Base-by-base conservation (phyloP, 2,888 invertebrate species). In the Apodemia duryi region DNA sequence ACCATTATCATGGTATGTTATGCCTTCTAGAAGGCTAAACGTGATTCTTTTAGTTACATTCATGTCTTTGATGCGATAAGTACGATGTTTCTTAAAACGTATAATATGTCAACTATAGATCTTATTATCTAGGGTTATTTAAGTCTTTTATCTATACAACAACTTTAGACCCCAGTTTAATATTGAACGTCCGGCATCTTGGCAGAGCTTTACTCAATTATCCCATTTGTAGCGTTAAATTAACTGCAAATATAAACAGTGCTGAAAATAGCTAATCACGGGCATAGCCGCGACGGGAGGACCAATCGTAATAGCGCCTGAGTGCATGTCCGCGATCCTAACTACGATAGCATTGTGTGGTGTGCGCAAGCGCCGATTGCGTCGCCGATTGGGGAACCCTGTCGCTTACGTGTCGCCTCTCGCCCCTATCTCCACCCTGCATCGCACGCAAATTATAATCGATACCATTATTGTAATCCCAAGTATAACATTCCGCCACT, bases 371-470 rank as follows among this genome's bases (percentile, higher is more conserved):
- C 85, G 84, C 83, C 83, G 91, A 90, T 90, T 80, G 85, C 86
- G 83, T 79, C 84, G 84, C 79, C 86, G 89, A 90, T 90, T 85
- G 83, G 83, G 80, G 77, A 77, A 79, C 83, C 82, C 90, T 90
- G 90, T 91, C 91, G 87, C 87, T 90, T 87, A 88, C 84, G 81
- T 85, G 90, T 90, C 90, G 88, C 86, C 84, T 84, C 81, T 77
- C 80, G 78, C 80, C 81, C 78, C 76, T 91, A 91, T 90, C 91
- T 81, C 63, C 82, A 70, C 72, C 79, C 82, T 82, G 83, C 83
- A 91, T 91, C 91, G 86, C 89, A 91, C 91, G 91, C 91, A 91
- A 91, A 91, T 91, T 91, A 91, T 91, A 90, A 91, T 88, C 91
- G 91, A 91, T 90, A 90, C 91, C 89, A 91, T 90, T 91, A 91